phyloP scores from a whole-genome alignment of 2,888 invertebrate genomes.

The Melieria omissa region DNA sequence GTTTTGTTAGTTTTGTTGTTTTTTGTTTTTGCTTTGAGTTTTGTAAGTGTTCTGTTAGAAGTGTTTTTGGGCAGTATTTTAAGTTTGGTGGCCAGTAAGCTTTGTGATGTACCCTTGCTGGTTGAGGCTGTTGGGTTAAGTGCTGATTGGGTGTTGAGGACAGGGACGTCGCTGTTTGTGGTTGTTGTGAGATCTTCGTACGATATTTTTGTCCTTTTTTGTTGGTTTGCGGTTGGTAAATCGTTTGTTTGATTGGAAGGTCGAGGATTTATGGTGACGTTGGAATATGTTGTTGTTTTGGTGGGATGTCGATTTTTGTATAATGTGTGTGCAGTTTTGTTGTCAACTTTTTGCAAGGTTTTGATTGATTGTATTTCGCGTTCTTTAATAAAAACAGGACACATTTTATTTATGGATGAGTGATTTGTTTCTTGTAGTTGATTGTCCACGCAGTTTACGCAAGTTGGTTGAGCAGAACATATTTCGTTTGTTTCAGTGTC shows the following conservation, averaged over 20 bases:
- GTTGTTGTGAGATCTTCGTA: neutral
- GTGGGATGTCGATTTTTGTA: too few species aligned
- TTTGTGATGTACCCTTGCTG: neutral
- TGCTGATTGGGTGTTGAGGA: neutral
- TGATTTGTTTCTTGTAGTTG: too few species aligned
- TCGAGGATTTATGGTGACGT: too few species aligned
- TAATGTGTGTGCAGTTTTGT: too few species aligned
- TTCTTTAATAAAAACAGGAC: neutral
- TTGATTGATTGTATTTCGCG: too few species aligned
- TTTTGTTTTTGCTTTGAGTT: neutral
- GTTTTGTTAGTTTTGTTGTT: neutral
- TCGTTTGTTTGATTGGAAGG: too few species aligned
- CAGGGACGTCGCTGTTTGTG: neutral
- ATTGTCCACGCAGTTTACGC: too few species aligned
- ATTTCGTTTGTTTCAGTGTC: neutral
- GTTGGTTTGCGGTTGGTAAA: too few species aligned
- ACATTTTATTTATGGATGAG: neutral
- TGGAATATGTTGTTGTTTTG: too few species aligned
- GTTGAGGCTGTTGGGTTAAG: neutral
- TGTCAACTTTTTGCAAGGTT: too few species aligned
- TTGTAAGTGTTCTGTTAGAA: neutral
- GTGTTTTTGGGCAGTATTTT: constrained; percentile 12
- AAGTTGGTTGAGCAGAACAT: neutral
- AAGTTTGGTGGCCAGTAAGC: neutral
- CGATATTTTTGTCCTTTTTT: too few species aligned